A percentile compares a stretch with the other conserved stretches of the same genome.
Conservation (phyloP, 2,888 invertebrate species). For the Ichneumon xanthorius region DNA sequence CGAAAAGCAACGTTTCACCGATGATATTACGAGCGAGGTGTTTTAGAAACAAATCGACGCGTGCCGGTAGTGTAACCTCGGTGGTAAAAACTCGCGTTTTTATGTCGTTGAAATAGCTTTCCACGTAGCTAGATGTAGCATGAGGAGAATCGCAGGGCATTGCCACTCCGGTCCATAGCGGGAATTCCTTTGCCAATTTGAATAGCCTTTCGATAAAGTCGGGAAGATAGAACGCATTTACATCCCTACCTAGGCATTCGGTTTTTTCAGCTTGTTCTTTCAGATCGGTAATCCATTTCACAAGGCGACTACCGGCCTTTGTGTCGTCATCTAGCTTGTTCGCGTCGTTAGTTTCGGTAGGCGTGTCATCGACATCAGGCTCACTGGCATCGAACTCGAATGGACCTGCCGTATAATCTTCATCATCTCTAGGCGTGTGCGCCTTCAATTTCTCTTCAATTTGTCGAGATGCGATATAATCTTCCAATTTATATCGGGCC, state of each 20-base stretch:
- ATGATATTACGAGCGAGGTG: slow-evolving; percentile 1
- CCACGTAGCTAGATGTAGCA: slow-evolving; percentile 49
- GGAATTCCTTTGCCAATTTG: slow-evolving; percentile 18
- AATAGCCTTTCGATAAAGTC: slow-evolving; percentile 24
- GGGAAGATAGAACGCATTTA: slow-evolving; percentile 43
- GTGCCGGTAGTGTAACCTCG: background rate
- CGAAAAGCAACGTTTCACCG: slow-evolving; percentile 21
- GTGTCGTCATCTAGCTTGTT: slow-evolving; percentile 6
- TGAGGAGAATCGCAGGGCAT: slow-evolving; percentile 18
- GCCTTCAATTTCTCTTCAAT: slow-evolving; percentile 16
- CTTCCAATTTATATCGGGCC: slow-evolving; percentile 44
- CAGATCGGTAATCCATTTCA: background rate
- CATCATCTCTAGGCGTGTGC: slow-evolving; percentile 12
- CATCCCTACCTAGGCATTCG: background rate
- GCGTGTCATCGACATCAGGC: background rate
- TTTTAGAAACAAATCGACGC: slow-evolving; percentile 40
- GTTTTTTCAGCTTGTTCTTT: slow-evolving; percentile 2
- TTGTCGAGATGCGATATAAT: slow-evolving; percentile 32
- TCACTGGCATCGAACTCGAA: slow-evolving; percentile 10
- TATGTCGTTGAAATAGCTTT: slow-evolving; percentile 42
- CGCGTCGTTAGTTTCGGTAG: background rate
- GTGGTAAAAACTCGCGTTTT: slow-evolving; percentile 32
- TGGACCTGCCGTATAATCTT: slow-evolving; percentile 19
- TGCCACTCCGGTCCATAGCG: slow-evolving; percentile 16
- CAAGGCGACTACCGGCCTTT: slow-evolving; percentile 14